Base-by-base conservation (phyloP, 2,797 vertebrate genomes). In the Gephyroberyx darwinii region DNA sequence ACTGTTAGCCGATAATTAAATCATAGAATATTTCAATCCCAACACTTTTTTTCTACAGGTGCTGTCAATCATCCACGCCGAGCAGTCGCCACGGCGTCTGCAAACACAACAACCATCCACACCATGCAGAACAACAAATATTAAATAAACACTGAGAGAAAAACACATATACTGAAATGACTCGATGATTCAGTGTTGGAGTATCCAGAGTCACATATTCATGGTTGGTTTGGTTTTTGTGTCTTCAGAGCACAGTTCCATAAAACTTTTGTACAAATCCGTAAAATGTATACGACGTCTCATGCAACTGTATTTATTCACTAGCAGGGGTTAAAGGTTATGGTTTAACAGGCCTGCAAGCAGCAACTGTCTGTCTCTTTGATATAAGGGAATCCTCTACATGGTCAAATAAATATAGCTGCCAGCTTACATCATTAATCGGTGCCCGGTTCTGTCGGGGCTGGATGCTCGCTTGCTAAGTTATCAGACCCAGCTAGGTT, bases 121-220 rank as follows among this genome's bases (percentile, higher is more conserved):
- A 26, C 26, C 26, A 26, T 26, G 26, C 26, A 26, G 26, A 26
- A 26, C 26, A 26, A 26, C 26, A 3, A 26, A 26, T 26, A 26
- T 26, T 26, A 26, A 4, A 26, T 26, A 26, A 26, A 26, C 26
- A 26, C 22, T 26, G 35, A 60, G 59, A 86, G 48, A 75, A 50
- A 76, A 82, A 77, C 74, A 55, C 69, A 78, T 76, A 87, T 57
- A 71, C 30, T 69, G 51, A 65, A 81, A 66, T 39, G 41, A 72
- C 71, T 79, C 8, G 0, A 77, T 63, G 51, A 80, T 74, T 77
- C 69, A 59, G 33, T 71, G 53, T 50, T 57, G 30, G 51, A 69
- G 31, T 63, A 75, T 71, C 59, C 55, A 65, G 62, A 75, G 64
- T 78, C 53, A 22, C 30, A 74, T 81, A 77, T 76, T 75, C 82